Conservation (phyloP, 2,797 vertebrate genomes). For the Anguilla megastoma region DNA sequence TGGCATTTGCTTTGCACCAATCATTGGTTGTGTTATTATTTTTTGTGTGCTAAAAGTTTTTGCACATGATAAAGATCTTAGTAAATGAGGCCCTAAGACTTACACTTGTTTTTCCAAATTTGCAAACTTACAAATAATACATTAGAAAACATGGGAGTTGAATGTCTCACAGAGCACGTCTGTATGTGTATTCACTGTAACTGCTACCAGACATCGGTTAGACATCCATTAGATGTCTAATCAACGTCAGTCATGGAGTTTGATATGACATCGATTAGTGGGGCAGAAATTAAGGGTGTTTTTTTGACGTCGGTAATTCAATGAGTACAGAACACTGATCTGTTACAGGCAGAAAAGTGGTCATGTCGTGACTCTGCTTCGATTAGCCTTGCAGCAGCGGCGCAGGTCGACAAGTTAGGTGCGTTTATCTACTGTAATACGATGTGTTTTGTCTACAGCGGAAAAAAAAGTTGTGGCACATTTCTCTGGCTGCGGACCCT, state of each 20-base stretch:
- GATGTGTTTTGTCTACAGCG: neutral
- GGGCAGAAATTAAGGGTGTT: neutral
- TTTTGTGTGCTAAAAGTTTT: neutral
- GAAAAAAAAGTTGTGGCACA: constrained; percentile 7
- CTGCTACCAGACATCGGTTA: neutral
- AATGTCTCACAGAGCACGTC: neutral
- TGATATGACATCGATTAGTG: neutral
- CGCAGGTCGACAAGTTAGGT: too few species aligned
- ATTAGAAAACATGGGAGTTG: neutral
- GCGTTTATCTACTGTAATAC: neutral
- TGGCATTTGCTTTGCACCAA: neutral
- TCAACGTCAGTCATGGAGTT: neutral
- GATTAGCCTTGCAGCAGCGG: neutral
- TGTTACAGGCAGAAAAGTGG: neutral
- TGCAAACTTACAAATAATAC: neutral
- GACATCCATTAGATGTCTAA: neutral
- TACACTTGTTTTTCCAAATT: neutral
- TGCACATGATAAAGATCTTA: neutral
- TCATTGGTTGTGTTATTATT: neutral
- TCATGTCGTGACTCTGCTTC: neutral
- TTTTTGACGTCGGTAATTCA: neutral
- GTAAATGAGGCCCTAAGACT: neutral
- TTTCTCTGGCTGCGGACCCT: constrained; percentile 22
- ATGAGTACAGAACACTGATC: neutral
- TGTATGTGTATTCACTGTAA: neutral